Evolutionary conservation across 2,888 invertebrate species (phyloP).

Genomic region (Cerastis rubricosa): DNA sequence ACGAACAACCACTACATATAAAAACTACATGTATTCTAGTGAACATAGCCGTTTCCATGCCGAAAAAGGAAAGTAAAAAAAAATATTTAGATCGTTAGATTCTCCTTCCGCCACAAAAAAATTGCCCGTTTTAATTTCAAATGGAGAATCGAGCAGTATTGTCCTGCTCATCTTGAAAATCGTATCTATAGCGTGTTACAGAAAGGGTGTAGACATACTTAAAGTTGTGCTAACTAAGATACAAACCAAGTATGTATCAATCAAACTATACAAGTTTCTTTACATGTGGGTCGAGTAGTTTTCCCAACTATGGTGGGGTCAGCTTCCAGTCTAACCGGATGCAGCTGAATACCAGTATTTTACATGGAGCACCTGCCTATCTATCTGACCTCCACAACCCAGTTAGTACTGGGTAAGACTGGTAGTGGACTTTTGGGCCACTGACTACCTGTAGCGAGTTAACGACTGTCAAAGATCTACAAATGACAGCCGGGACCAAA

Average conservation of each 20-base stretch:
- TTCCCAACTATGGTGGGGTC: too few relatives aligned
- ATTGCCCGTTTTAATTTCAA: neutral
- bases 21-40: constrained; percentile 73
- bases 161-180: neutral
- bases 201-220: neutral
- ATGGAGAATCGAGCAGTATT: neutral
- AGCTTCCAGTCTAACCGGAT: too few relatives aligned
- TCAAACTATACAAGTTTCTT: neutral
- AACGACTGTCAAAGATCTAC: too few relatives aligned
- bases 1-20: constrained; percentile 75
- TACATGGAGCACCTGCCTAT: too few relatives aligned
- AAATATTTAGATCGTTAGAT: neutral
- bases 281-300: neutral
- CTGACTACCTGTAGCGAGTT: too few relatives aligned
- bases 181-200: neutral
- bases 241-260: neutral
- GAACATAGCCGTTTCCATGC: constrained; percentile 58
- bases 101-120: neutral
- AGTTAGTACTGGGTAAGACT: too few relatives aligned
- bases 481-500: too few relatives aligned
- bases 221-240: neutral
- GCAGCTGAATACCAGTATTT: too few relatives aligned
- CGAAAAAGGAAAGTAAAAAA: constrained; percentile 43
- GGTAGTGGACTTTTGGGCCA: too few relatives aligned
- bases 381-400: too few relatives aligned